These are phyloP conservation scores for Chrysolina oricalcia DNA, from an alignment of 2,888 invertebrate genomes.

Conservation along the genomic window DNA sequence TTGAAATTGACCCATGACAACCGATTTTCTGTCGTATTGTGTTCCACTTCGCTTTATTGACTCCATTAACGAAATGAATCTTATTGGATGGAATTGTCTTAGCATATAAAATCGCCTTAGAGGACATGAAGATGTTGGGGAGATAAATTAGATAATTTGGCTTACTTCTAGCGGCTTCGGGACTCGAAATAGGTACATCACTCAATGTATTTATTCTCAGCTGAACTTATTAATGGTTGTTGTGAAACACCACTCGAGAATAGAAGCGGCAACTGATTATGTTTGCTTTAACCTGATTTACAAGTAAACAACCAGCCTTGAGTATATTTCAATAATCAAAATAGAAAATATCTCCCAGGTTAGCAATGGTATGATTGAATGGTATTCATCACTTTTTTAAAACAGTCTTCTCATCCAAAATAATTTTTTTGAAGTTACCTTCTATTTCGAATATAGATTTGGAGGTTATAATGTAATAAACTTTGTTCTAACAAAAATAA, in stretches of 20 bases:
- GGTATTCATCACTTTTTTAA: no score
- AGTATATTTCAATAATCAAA: background rate
- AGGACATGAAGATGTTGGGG: slow-evolving; percentile 1
- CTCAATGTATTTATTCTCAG: background rate
- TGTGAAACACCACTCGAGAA: background rate
- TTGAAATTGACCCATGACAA: no score
- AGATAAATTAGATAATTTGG: slow-evolving; percentile 24
- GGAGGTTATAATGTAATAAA: no score
- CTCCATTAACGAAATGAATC: slow-evolving; percentile 54
- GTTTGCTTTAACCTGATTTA: background rate
- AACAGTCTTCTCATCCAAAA: no score
- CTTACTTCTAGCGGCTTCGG: background rate
- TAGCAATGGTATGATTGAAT: no score
- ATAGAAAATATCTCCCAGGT: no score
- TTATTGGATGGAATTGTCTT: slow-evolving; percentile 51
- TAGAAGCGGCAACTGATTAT: background rate
- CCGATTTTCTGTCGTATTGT: background rate
- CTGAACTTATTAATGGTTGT: slow-evolving; percentile 8
- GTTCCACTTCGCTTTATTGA: background rate
- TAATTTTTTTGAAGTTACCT: no score
- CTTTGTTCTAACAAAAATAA: no score
- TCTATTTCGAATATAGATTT: no score
- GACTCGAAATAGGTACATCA: slow-evolving; percentile 8
- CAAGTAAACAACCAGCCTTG: background rate
- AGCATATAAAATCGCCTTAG: slow-evolving; percentile 16